These are phyloP conservation scores for Thripadectes ignobilis DNA, from an alignment of 2,797 vertebrate species.

Conservation along the genomic window DNA sequence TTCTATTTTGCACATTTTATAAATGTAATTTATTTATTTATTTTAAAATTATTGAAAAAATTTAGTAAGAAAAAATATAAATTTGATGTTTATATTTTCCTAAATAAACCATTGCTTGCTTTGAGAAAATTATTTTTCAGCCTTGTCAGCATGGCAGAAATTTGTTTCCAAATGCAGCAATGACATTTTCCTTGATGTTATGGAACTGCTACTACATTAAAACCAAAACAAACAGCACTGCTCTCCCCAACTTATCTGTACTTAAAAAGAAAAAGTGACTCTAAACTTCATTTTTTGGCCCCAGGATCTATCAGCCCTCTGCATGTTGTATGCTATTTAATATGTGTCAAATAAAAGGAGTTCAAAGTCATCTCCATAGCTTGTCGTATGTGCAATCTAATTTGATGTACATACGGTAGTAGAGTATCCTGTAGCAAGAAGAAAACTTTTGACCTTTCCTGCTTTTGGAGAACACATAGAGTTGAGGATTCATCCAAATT, in stretches of 20 bases:
- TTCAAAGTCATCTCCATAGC: background rate
- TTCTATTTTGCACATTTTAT: background rate
- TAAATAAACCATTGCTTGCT: background rate
- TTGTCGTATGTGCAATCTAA: background rate
- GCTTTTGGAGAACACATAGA: conserved; percentile 12
- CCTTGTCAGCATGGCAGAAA: background rate
- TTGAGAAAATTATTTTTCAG: background rate
- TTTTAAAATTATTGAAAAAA: background rate
- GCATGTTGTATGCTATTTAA: background rate
- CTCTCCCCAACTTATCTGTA: background rate
- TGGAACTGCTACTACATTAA: background rate
- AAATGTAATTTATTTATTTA: background rate
- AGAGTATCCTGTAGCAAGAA: conserved; percentile 58
- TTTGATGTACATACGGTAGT: conserved; percentile 1
- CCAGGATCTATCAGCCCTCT: conserved; percentile 19
- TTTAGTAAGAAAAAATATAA: background rate
- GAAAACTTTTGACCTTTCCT: conserved; percentile 64
- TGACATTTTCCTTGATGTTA: background rate
- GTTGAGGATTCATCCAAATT: conserved; percentile 33
- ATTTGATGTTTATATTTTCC: background rate
- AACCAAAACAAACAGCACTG: background rate
- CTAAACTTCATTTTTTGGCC: background rate
- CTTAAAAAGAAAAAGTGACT: background rate
- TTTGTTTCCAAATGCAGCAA: background rate
- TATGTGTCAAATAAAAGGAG: conserved; percentile 4